Evolutionary conservation across 1,140 invertebrate genomes (phyloP).

Genomic region (Meloidogyne floridensis): DNA sequence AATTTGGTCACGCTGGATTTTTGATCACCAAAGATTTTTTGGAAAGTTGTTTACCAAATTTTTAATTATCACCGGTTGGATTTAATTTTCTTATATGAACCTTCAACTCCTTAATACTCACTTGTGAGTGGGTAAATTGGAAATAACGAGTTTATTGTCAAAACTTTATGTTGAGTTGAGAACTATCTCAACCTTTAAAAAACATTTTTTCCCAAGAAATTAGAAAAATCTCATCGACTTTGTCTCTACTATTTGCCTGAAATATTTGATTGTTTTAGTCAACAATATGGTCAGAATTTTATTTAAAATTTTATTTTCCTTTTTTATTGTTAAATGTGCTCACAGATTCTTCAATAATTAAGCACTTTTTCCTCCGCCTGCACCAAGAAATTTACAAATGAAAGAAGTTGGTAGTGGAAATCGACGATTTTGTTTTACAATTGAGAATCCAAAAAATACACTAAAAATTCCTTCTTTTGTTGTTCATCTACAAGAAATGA

Average conservation of each 20-base stretch:
- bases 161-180: too few relatives aligned
- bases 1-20: too few relatives aligned
- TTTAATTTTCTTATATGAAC: too few relatives aligned
- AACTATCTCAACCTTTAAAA: not conserved
- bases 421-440: constrained; percentile 24
- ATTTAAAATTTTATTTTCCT: not conserved
- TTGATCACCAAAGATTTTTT: too few relatives aligned
- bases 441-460: constrained; percentile 5
- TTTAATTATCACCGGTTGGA: too few relatives aligned
- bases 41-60: too few relatives aligned
- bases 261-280: constrained; percentile 51
- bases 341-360: constrained; percentile 27
- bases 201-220: constrained; percentile 43
- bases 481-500: constrained; percentile 12
- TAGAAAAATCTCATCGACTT: constrained; percentile 52
- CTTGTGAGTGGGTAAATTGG: too few relatives aligned
- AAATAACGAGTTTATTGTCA: too few relatives aligned
- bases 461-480: not conserved
- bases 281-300: constrained; percentile 34
- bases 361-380: constrained; percentile 43
- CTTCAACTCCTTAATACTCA: too few relatives aligned
- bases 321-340: not conserved
- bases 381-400: constrained; percentile 36
- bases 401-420: not conserved
- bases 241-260: constrained; percentile 52